Conservation (phyloP, 2,113 vertebrate species). For the Urocitellus parryii region DNA sequence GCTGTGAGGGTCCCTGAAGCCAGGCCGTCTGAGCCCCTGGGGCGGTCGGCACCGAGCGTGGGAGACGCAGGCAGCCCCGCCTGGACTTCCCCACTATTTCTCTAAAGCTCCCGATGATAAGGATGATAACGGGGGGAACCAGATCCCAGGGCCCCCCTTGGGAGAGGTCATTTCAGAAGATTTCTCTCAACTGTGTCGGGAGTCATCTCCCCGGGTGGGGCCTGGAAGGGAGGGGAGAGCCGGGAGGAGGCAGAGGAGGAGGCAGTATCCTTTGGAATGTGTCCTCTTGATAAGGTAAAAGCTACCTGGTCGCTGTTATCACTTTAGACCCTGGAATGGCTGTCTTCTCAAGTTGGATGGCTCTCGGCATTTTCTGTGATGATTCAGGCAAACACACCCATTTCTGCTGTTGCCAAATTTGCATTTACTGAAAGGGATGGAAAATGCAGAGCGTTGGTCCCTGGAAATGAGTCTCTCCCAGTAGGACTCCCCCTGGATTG, state of each 20-base stretch:
- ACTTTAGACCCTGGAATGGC: neutral
- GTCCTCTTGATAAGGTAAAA: neutral
- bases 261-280: neutral
- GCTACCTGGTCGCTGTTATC: neutral
- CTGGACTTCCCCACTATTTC: accelerated
- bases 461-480: neutral
- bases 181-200: neutral
- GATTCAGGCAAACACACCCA: neutral
- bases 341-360: neutral
- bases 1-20: neutral
- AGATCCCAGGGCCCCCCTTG: neutral
- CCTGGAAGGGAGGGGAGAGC: neutral
- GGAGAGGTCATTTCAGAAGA: accelerated
- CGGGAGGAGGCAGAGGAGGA: too few species aligned
- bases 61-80: accelerated
- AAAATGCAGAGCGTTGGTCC: neutral
- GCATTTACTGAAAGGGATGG: neutral
- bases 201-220: neutral
- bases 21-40: neutral
- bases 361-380: neutral
- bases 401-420: neutral
- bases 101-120: neutral
- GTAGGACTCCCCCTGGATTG: neutral
- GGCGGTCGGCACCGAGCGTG: neutral
- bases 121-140: neutral